Base-by-base conservation (phyloP, 1,140 invertebrate genomes). In the Zaprionus africanus region DNA sequence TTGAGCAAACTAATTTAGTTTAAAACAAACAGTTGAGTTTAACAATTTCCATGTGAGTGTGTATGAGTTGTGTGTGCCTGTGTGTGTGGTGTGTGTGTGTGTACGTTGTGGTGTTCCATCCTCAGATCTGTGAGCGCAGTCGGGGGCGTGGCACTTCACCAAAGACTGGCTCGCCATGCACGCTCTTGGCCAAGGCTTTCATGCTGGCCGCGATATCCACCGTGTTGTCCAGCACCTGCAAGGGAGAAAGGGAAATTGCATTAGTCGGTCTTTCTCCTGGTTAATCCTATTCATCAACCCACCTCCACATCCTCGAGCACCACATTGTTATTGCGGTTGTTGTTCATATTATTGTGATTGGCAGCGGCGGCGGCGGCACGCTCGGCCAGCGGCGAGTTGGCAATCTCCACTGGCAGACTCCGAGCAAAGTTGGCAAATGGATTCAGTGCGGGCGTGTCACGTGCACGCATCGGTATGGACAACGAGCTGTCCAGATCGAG, bases 171-270 rank as follows among this genome's bases (percentile, higher is more conserved):
- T 97, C 96, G 76, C 96, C 97, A 93, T 97, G 96, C 53, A 98
- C 96, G 81, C 97, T 98, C 81, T 96, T 95, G 43, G 97, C 97
- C 78, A 98, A 92, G 22, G 97, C 97, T 93, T 97, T 96, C 81
- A 98, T 98, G 83, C 96, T 97, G 43, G 97, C 97, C 75, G 96
- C 96, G 84, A 98, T 98, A 85, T 97, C 96, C 63, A 95, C 75
- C 13, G 70, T 92, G 70, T 92, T 91, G 72, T 92, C 91, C 64
- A 92, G 60, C 26, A 84, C 83, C 91, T 92, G 61, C 22, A 15
- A 4, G 1, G 51, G 19, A 59, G 2, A 58, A 61, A 49, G 61
- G 13, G 5, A 5, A 9, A n/a, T 6, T 13, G 0, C 7, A 3
- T 34, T 22, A 49, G 7, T 49, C 3, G 9, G 17, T 17, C 4